Evolutionary conservation across 64 coral and sea anemone genomes (phyloP).

Genomic region (Stichodactyla mertensii): DNA sequence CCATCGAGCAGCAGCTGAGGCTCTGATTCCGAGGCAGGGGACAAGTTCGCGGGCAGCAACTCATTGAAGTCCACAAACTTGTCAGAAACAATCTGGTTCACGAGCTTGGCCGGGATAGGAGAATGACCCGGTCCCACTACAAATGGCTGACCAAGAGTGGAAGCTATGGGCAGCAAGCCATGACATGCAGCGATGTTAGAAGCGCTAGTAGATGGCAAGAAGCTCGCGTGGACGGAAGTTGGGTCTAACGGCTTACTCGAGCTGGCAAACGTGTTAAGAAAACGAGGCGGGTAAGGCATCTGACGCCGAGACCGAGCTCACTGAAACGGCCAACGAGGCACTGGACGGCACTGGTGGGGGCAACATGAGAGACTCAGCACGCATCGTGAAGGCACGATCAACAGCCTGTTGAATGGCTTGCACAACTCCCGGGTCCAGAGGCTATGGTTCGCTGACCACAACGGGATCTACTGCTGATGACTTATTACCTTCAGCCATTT

Average conservation of each 20-base stretch:
- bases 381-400: no score
- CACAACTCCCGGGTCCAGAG: no score
- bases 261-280: constrained; percentile 13
- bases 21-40: constrained; percentile 7
- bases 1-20: constrained; percentile 26
- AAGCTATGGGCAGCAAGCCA: not conserved
- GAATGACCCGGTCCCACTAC: no score
- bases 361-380: no score
- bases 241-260: not conserved
- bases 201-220: not conserved
- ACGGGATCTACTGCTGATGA: no score
- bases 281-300: not conserved
- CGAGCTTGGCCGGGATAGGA: no score
- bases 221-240: not conserved
- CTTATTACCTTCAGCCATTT: no score
- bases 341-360: no score
- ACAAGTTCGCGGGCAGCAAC: constrained; percentile 23
- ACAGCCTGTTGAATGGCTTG: no score
- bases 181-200: not conserved
- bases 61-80: constrained; percentile 41
- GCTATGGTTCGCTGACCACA: no score
- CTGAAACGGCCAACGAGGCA: no score
- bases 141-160: constrained; percentile 10
- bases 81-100: constrained; percentile 32
- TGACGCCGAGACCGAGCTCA: not conserved